Conservation (phyloP, 2,888 invertebrate species). For the Actias luna region DNA sequence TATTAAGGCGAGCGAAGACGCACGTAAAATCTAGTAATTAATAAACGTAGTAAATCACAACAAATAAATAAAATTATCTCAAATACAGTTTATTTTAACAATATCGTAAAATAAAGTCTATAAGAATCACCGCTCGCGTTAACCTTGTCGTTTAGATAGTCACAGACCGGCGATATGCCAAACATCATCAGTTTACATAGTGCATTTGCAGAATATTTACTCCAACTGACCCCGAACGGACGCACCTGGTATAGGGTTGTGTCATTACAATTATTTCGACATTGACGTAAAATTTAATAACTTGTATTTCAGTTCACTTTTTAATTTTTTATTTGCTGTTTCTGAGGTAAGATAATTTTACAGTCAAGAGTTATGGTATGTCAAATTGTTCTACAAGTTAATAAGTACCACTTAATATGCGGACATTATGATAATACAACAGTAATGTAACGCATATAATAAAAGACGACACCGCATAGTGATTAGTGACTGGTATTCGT, state of each 20-base stretch:
- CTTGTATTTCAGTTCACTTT: too few species aligned
- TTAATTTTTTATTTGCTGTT: neutral
- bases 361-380: neutral
- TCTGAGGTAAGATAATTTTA: neutral
- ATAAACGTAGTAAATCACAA: too few species aligned
- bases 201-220: constrained; percentile 50
- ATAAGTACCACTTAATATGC: neutral
- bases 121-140: constrained; percentile 36
- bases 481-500: neutral
- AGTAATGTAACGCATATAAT: neutral
- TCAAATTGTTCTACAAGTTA: neutral
- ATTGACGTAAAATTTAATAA: neutral
- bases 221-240: constrained; percentile 30
- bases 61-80: neutral
- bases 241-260: constrained; percentile 27
- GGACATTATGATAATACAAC: neutral
- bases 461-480: neutral
- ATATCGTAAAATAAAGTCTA: constrained; percentile 31
- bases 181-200: constrained; percentile 41
- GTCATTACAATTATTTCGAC: neutral
- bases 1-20: too few species aligned
- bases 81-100: neutral
- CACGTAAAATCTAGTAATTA: too few species aligned
- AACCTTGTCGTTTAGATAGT: constrained; percentile 41
- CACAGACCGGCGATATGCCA: constrained; percentile 42